These are phyloP conservation scores for Epinotia brunnichana DNA, from an alignment of 2,888 invertebrate species.

Conservation along the genomic window DNA sequence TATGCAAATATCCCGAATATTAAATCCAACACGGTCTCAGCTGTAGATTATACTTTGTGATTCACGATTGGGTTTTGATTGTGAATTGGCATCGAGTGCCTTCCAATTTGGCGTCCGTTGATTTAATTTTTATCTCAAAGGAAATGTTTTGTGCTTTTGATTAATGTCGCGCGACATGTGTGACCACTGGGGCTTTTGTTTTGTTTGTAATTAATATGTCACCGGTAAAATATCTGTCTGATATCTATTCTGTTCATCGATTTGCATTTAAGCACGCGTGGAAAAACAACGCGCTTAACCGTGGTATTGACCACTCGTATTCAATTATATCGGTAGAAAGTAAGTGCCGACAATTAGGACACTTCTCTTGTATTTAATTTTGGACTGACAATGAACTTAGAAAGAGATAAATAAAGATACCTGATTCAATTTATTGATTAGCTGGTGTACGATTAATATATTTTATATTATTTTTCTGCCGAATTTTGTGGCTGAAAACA, in stretches of 20 bases:
- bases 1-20: constrained; percentile 40
- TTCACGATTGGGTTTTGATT: constrained; percentile 35
- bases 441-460: no score
- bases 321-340: no score
- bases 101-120: constrained; percentile 26
- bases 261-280: no score
- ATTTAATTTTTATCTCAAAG: constrained; percentile 31
- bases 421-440: no score
- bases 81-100: constrained; percentile 36
- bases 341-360: no score
- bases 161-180: constrained; percentile 7
- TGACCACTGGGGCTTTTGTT: constrained; percentile 4
- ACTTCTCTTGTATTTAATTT: no score
- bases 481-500: no score
- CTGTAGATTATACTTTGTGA: constrained; percentile 41
- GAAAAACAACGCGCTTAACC: no score
- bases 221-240: neutral
- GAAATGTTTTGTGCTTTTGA: constrained; percentile 24
- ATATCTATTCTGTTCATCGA: neutral
- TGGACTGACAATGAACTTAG: no score
- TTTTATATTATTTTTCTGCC: no score
- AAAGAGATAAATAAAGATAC: no score
- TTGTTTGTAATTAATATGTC: constrained; percentile 24
- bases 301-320: no score
- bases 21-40: constrained; percentile 41